These are phyloP conservation scores for Dinoponera quadriceps DNA, from an alignment of 1,140 invertebrate genomes.

Conservation along the genomic window DNA sequence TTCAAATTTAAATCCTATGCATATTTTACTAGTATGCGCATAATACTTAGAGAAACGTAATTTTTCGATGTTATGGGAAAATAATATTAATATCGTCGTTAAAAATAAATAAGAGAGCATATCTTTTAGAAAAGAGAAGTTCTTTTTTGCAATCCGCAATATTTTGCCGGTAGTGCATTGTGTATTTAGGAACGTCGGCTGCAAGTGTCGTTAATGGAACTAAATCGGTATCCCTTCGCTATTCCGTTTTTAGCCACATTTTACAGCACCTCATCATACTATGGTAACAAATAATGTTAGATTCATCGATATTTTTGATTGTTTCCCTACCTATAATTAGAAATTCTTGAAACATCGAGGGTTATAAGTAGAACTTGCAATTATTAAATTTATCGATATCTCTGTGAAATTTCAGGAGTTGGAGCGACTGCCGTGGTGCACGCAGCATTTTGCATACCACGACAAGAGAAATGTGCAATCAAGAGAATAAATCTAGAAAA, in stretches of 20 bases:
- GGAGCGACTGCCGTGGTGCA: slow-evolving; percentile 99
- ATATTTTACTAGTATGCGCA: too few relatives aligned
- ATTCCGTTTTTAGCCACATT: slow-evolving; percentile 2
- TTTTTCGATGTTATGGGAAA: too few relatives aligned
- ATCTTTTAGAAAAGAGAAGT: too few relatives aligned
- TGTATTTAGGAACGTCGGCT: not conserved
- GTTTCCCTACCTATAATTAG: too few relatives aligned
- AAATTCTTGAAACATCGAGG: too few relatives aligned
- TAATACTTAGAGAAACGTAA: too few relatives aligned
- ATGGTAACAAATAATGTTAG: not conserved
- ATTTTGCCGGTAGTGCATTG: not conserved
- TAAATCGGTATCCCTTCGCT: not conserved
- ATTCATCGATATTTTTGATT: not conserved
- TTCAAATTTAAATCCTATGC: too few relatives aligned
- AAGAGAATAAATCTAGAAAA: slow-evolving; percentile 99
- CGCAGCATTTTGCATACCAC: slow-evolving; percentile 95
- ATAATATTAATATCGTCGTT: too few relatives aligned
- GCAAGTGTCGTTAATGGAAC: not conserved
- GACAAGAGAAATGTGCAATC: slow-evolving; percentile 98
- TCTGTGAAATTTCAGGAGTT: slow-evolving; percentile 89
- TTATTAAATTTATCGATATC: not conserved
- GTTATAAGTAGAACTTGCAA: too few relatives aligned
- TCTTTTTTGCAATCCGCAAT: too few relatives aligned
- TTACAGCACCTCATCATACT: not conserved
- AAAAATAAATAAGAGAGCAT: too few relatives aligned